phyloP scores from a whole-genome alignment of 2,888 invertebrate species.

The Caenorhabditis sulstoni region DNA sequence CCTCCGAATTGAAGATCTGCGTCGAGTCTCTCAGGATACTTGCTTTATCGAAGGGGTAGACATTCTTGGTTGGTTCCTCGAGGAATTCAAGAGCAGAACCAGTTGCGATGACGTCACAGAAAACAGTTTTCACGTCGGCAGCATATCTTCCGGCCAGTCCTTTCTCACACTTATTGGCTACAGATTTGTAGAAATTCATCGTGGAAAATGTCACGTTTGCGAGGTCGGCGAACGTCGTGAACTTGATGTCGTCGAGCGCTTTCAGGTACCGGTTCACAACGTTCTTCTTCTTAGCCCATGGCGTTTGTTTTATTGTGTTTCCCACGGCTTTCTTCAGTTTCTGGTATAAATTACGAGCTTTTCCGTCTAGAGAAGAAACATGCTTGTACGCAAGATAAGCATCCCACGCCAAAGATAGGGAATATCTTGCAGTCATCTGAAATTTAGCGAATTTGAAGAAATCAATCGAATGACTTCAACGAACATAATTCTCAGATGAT shows the following conservation, averaged over 20 bases:
- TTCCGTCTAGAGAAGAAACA: neutral
- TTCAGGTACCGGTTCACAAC: neutral
- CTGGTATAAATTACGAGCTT: neutral
- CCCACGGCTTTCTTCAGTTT: neutral
- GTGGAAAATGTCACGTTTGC: neutral
- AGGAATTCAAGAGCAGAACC: neutral
- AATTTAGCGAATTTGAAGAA: too few species aligned
- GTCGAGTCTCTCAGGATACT: neutral
- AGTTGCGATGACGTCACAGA: slow-evolving; percentile 15
- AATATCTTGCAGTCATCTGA: neutral
- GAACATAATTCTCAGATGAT: too few species aligned
- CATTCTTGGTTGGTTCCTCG: neutral
- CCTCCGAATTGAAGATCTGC: neutral
- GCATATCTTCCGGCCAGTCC: neutral
- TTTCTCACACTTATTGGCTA: neutral
- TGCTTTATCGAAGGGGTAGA: neutral
- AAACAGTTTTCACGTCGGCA: neutral
- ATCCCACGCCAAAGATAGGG: neutral
- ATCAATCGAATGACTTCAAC: too few species aligned
- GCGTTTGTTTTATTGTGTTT: neutral
- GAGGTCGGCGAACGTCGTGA: slow-evolving; percentile 7
- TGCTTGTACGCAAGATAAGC: neutral
- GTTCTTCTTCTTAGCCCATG: slow-evolving; percentile 4
- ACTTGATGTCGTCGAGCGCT: neutral
- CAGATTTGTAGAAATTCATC: neutral